Evolutionary conservation across 2,113 vertebrate genomes (phyloP).

Genomic region (Grantiella picta): DNA sequence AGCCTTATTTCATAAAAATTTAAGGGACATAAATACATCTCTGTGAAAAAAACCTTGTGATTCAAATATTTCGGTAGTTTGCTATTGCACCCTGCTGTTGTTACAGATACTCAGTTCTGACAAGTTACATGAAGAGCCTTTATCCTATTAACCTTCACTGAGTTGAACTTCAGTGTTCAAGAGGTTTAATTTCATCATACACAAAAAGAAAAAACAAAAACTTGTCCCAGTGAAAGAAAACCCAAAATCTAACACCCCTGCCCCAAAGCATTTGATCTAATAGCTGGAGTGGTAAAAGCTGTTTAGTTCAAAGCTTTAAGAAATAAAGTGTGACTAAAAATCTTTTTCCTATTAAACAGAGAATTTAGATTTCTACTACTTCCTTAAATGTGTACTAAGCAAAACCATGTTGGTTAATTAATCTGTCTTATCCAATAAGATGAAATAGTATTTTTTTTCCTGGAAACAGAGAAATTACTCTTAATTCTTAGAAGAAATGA

Average conservation of each 20-base stretch:
- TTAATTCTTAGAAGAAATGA: background rate
- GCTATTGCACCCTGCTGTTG: background rate
- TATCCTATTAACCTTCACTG: background rate
- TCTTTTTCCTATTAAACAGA: background rate
- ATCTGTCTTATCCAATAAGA: background rate
- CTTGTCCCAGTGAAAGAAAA: background rate
- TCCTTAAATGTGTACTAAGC: background rate
- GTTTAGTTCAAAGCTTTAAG: background rate
- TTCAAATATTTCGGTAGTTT: background rate
- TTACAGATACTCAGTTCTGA: background rate
- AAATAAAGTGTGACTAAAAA: background rate
- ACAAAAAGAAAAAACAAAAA: background rate
- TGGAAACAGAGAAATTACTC: background rate
- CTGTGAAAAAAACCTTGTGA: background rate
- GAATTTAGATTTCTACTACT: background rate
- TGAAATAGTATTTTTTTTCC: background rate
- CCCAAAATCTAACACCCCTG: rapidly evolving
- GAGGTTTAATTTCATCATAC: background rate
- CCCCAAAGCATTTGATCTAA: background rate
- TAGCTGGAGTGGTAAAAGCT: background rate
- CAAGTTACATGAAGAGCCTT: background rate
- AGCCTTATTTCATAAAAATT: background rate
- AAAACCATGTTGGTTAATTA: background rate
- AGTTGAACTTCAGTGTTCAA: background rate
- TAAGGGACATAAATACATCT: background rate